Base-by-base conservation (phyloP, 2,113 vertebrate species). In the Gadus chalcogrammus region DNA sequence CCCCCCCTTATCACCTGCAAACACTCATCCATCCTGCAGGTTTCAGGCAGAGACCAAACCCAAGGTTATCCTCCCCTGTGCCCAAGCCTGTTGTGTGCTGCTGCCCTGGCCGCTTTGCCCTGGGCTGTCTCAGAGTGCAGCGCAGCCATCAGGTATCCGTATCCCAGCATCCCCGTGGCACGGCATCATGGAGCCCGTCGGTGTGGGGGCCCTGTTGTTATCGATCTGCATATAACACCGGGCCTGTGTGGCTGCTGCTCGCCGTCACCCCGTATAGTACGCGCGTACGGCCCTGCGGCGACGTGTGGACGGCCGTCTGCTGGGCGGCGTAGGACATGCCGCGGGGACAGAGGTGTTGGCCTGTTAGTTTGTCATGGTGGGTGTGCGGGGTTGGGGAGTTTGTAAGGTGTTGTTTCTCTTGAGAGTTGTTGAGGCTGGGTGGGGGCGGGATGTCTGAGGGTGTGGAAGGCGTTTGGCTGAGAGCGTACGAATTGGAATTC, bases 141-240 rank as follows among this genome's bases (percentile, higher is more conserved):
- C 11, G 9, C 2, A 48, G 8, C 42, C 42, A 48, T 48, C 42
- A 48, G 42, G 8, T 48, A 48, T 48, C 11, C 11, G 8, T 48
- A 48, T 11, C 12, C 42, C 7, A 48, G 42, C 42, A 48, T 48
- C 42, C 42, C 42, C 12, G 42, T 13, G 42, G 42, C 8, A 11
- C 8, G 42, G 8, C 42, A 48, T 48, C 38, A 42, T 42, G 6
- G 12, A 48, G 42, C 38, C 38, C 2, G 42, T 48, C 2, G 12
- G 42, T 13, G 42, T 58, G 55, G 55, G 15, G 55, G 42, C 12
- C 11, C 12, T 53, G 18, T 24, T 68, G 81, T 80, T 84, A 87
- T 88, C 83, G 87, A 87, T 88, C 79, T 76, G 74, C 69, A 73
- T 78, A 80, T 85, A 86, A 78, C 81, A 74, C 67, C 76, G 75